Percentiles rank a stretch among this genome's conserved stretches.
Conservation (phyloP, 2,888 invertebrate genomes). For the Halictus quadricinctus region DNA sequence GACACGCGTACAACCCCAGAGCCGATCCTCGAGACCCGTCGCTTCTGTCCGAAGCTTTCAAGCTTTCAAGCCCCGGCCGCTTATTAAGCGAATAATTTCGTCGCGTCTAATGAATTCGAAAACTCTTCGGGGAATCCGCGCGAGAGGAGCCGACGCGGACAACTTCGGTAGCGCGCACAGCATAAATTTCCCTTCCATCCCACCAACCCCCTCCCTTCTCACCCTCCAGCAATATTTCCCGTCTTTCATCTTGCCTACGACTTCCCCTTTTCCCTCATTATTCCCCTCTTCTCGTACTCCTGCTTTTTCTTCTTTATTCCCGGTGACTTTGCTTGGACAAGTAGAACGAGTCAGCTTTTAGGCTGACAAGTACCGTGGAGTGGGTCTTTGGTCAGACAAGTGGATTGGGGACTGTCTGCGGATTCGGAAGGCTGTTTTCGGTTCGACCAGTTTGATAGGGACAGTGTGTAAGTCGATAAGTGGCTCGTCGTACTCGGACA, state of each 20-base stretch:
- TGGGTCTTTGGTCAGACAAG: neutral
- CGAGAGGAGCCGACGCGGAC: conserved; percentile 2
- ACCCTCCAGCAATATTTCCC: neutral
- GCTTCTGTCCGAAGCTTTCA: conserved; percentile 15
- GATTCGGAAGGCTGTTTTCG: neutral
- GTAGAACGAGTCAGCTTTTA: conserved; percentile 1
- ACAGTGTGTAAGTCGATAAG: neutral
- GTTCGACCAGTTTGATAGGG: neutral
- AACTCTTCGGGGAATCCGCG: conserved; percentile 9
- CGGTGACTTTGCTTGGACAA: neutral
- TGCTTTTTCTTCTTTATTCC: neutral
- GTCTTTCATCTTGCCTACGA: neutral
- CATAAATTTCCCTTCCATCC: neutral
- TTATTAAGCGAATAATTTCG: conserved; percentile 45
- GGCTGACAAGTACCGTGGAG: neutral
- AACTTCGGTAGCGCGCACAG: conserved; percentile 4
- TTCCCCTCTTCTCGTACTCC: neutral
- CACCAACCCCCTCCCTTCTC: no score
- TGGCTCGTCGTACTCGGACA: neutral
- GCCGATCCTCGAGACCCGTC: neutral
- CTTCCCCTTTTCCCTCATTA: neutral
- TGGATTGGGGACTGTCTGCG: neutral
- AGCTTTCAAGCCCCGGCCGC: conserved; percentile 1
- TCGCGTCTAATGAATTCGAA: conserved; percentile 37
- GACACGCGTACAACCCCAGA: conserved; percentile 3